Base-by-base conservation (phyloP, 2,113 vertebrate species). In the Eublepharis macularius region DNA sequence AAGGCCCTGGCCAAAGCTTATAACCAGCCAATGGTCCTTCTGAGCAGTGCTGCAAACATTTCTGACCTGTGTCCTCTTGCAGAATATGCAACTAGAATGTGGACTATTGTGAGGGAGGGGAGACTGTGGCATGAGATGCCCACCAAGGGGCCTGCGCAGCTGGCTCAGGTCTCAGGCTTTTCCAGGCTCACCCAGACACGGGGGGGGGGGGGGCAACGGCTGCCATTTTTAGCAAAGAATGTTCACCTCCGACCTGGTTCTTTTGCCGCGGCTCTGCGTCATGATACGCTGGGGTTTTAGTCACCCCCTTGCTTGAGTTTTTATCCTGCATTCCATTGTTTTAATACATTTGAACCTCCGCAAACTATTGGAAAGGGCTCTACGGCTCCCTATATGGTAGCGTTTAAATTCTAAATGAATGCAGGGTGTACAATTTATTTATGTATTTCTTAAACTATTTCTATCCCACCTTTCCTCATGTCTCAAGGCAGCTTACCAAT, bases 1-100 rank as follows among this genome's bases (percentile, higher is more conserved):
- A 92, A 80, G 87, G 84, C 90, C 93, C 85, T 13, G 51, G 54
- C 54, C 32, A 45, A 65, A 29, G 5, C 2, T 26, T 12, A 63
- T 32, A n/a, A 14, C 69, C n/a, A 69, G 49, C 49, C 4, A n/a
- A 4, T 4, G 26, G 51, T 16, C 12, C 14, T 45, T 5, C n/a
- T 82, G 4, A 34, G 1, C 8, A 4, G 26, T 29, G 21, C 16
- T 7, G 51, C 5, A 63, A 43, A 14, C 4, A 9, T n/a, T 73
- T 26, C 49, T 43, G 68, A 17, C 29, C 1, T 7, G 5, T 9
- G 47, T 36, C 26, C 6, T 8, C 17, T 65, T 63, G 49, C 41
- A 17, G 9, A 12, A 26, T n/a, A 8, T 10, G 17, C 2, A 39
- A 9, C 11, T 32, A 34, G 75, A 9, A n/a, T 21, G 2, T 9